Percentiles rank a stretch among this genome's conserved stretches.
Evolutionary conservation across 1,140 invertebrate genomes (phyloP).

Genomic region (Micrasema longulum): DNA sequence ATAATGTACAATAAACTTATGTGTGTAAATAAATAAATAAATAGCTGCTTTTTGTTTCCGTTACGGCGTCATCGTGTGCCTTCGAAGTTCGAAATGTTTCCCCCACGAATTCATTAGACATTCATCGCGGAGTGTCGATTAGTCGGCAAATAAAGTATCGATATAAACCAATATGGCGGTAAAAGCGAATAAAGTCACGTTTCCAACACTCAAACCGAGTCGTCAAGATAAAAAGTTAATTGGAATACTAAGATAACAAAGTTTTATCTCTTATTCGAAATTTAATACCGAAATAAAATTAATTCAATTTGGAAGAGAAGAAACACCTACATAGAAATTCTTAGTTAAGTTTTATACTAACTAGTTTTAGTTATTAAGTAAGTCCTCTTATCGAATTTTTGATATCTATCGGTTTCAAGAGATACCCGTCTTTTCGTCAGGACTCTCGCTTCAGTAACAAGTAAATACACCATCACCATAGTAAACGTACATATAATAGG

Average conservation of each 20-base stretch:
- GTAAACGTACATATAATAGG: no score
- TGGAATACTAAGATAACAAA: slow-evolving; percentile 4
- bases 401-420: no score
- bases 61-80: no score
- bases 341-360: background rate
- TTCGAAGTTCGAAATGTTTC: no score
- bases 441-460: no score
- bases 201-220: slow-evolving; percentile 4
- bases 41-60: no score
- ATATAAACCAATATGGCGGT: slow-evolving; percentile 7
- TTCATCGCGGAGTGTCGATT: slow-evolving; percentile 8
- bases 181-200: slow-evolving; percentile 15
- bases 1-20: no score
- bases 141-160: slow-evolving; percentile 29
- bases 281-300: background rate
- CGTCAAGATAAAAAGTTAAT: slow-evolving; percentile 11
- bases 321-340: background rate
- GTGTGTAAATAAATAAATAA: no score
- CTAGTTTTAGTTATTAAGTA: background rate
- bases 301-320: background rate
- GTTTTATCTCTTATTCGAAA: background rate
- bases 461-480: no score
- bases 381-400: no score
- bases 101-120: no score
- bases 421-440: no score